Conservation (phyloP, 2,113 vertebrate species). For the Promerops cafer region DNA sequence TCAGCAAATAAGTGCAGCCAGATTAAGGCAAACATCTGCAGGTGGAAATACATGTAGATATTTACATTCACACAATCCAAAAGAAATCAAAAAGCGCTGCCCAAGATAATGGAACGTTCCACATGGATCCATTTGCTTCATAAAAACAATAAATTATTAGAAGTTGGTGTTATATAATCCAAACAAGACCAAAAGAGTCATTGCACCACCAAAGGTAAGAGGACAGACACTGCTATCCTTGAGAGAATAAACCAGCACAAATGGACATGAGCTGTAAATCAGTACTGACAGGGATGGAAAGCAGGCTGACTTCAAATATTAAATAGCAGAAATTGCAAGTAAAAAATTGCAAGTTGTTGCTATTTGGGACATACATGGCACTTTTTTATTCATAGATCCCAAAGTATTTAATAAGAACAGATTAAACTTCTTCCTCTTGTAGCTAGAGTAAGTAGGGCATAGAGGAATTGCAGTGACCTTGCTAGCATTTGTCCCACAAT, state of each 20-base stretch:
- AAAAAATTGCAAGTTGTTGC: background rate
- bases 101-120: background rate
- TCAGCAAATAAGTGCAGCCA: background rate
- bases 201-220: background rate
- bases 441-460: background rate
- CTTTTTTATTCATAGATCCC: background rate
- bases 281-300: background rate
- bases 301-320: background rate
- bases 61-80: background rate
- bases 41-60: background rate
- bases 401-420: background rate
- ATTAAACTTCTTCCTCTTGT: background rate
- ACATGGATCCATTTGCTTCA: background rate
- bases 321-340: background rate
- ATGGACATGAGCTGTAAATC: background rate
- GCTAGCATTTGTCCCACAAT: background rate
- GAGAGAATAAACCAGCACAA: background rate
- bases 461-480: background rate
- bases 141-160: background rate
- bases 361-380: background rate
- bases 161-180: background rate
- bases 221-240: background rate
- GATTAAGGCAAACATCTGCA: background rate
- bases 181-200: background rate
- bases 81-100: background rate